phyloP scores from a whole-genome alignment of 2,113 vertebrate species.

The Notarius lentiginosus region DNA sequence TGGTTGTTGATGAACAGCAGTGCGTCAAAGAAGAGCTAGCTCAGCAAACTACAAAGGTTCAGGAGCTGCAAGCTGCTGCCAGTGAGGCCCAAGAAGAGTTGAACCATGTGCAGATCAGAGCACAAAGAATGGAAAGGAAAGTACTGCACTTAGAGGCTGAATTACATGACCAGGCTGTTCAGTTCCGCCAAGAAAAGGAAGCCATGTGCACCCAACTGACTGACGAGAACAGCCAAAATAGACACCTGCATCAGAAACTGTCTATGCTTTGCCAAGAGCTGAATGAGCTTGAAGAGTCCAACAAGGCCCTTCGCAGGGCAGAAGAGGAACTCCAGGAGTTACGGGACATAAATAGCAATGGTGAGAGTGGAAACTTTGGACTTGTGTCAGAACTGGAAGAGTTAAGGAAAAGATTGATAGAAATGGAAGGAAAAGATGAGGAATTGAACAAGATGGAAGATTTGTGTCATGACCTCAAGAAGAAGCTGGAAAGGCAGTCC shows the following conservation, averaged over 20 bases:
- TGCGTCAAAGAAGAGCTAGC: slow-evolving; percentile 82
- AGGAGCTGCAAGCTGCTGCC: slow-evolving; percentile 77
- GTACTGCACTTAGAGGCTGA: slow-evolving; percentile 81
- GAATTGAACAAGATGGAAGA: slow-evolving; percentile 94
- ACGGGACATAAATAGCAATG: slow-evolving; percentile 86
- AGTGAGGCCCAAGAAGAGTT: slow-evolving; percentile 81
- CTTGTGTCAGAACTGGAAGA: slow-evolving; percentile 90
- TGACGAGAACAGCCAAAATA: slow-evolving; percentile 88
- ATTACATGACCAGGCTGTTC: slow-evolving; percentile 74
- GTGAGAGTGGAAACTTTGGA: slow-evolving; percentile 83
- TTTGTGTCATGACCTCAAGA: slow-evolving; percentile 90
- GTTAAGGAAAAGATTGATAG: slow-evolving; percentile 86
- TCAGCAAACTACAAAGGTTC: slow-evolving; percentile 83
- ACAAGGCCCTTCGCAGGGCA: slow-evolving; percentile 86
- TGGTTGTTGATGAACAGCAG: slow-evolving; percentile 96
- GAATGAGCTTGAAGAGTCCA: slow-evolving; percentile 92
- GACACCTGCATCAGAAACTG: slow-evolving; percentile 88
- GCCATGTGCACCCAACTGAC: slow-evolving; percentile 89
- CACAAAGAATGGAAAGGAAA: slow-evolving; percentile 84
- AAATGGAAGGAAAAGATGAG: slow-evolving; percentile 98
- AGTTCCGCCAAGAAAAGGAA: slow-evolving; percentile 83
- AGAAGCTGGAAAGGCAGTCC: slow-evolving; percentile 89
- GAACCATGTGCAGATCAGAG: slow-evolving; percentile 74
- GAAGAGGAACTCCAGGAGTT: slow-evolving; percentile 94
- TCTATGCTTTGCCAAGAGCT: slow-evolving; percentile 87